These are phyloP conservation scores for Cephus nigrinus DNA, from an alignment of 2,888 invertebrate species.

Conservation along the genomic window DNA sequence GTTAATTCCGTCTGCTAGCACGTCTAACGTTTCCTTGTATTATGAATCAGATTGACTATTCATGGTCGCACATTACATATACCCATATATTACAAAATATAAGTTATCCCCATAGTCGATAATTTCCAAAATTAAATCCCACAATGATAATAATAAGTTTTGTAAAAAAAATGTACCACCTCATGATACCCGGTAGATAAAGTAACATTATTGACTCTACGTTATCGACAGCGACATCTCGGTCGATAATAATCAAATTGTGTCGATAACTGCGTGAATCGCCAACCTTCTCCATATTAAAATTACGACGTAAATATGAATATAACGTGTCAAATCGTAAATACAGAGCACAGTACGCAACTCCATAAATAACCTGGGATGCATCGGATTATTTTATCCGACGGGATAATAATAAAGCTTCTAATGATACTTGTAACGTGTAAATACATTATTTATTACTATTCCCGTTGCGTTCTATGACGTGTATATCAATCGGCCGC, in stretches of 20 bases:
- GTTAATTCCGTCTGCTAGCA: neutral
- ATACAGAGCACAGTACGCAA: neutral
- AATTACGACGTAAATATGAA: neutral
- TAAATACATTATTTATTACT: conserved; percentile 1
- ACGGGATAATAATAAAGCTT: neutral
- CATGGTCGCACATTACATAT: neutral
- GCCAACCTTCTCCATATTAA: neutral
- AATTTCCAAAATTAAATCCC: neutral
- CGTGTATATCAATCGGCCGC: neutral
- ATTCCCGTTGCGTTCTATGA: conserved; percentile 1
- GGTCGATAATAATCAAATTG: neutral
- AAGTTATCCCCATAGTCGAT: neutral
- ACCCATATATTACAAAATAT: neutral
- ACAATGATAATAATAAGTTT: neutral
- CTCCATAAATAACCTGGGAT: neutral
- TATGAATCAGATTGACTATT: neutral
- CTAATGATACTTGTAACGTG: neutral
- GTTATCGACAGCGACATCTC: neutral
- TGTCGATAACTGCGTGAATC: neutral
- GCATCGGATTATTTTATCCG: neutral
- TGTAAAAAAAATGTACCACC: neutral
- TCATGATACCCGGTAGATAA: neutral
- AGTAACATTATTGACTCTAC: neutral
- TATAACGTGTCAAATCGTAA: neutral
- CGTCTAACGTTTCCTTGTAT: neutral